phyloP scores from a whole-genome alignment of 2,797 vertebrate genomes.

The Dryobates pubescens region DNA sequence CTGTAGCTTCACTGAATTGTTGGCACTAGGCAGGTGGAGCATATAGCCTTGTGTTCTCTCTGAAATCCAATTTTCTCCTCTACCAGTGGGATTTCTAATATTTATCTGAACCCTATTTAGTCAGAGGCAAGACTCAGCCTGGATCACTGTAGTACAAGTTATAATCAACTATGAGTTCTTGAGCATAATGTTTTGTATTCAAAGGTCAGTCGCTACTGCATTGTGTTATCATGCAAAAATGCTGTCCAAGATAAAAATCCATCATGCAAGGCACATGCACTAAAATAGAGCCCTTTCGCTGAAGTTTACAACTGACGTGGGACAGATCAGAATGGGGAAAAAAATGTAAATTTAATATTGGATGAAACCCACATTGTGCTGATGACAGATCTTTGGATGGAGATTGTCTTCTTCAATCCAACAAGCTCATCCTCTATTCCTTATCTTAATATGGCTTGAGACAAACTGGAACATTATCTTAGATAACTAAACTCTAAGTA shows the following conservation, averaged over 20 bases:
- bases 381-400: not conserved
- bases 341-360: not conserved
- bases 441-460: not conserved
- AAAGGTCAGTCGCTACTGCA: conserved; percentile 5
- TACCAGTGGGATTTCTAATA: not conserved
- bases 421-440: not conserved
- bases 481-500: not conserved
- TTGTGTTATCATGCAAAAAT: not conserved
- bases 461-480: not conserved
- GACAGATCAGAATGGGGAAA: not conserved
- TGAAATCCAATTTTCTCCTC: not conserved
- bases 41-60: not conserved
- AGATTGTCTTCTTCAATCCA: not conserved
- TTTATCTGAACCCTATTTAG: not conserved
- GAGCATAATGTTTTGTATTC: conserved; percentile 29
- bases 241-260: not conserved
- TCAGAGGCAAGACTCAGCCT: not conserved
- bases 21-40: not conserved
- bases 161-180: not conserved
- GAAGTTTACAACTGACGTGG: not conserved
- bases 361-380: not conserved
- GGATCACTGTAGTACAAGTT: not conserved
- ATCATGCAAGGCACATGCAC: not conserved
- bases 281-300: not conserved
- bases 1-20: not conserved